Conservation (phyloP, 1,140 invertebrate genomes). For the Drosophila saltans region DNA sequence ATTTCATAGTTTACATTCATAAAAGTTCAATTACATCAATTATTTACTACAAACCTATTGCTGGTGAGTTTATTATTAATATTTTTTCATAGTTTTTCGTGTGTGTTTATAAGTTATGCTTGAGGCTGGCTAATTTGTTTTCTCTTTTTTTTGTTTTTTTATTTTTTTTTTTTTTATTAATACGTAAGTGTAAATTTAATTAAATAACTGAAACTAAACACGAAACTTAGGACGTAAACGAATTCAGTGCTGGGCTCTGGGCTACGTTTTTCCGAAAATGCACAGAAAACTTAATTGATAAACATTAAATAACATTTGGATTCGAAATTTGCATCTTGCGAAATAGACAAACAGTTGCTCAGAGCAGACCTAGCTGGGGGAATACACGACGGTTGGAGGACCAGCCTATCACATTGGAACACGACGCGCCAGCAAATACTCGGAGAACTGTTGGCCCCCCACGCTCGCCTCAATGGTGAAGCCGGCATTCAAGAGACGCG, state of each 20-base stretch:
- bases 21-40: constrained; percentile 81
- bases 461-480: constrained; percentile 93
- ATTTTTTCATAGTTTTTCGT: constrained; percentile 43
- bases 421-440: constrained; percentile 93
- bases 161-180: constrained; percentile 6
- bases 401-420: constrained; percentile 83
- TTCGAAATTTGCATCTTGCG: constrained; percentile 47
- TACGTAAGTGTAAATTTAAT: constrained; percentile 35
- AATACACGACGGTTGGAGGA: constrained; percentile 6
- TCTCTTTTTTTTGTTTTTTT: constrained; percentile 13
- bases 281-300: constrained; percentile 66
- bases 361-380: constrained; percentile 25
- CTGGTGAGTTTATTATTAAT: constrained; percentile 53
- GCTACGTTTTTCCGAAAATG: constrained; percentile 41
- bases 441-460: constrained; percentile 96
- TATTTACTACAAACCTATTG: constrained; percentile 77
- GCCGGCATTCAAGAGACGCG: constrained; percentile 92
- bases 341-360: constrained; percentile 38
- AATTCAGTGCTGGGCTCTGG: constrained; percentile 72
- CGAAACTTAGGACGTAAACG: constrained; percentile 53
- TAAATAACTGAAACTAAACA: constrained; percentile 59
- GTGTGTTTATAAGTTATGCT: constrained; percentile 56
- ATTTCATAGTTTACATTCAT: constrained; percentile 79
- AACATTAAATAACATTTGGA: constrained; percentile 81
- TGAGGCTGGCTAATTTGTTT: constrained; percentile 26